A percentile compares a stretch with the other conserved stretches of the same genome.
Conservation (phyloP, 1,140 invertebrate species). For the Hirudo medicinalis region DNA sequence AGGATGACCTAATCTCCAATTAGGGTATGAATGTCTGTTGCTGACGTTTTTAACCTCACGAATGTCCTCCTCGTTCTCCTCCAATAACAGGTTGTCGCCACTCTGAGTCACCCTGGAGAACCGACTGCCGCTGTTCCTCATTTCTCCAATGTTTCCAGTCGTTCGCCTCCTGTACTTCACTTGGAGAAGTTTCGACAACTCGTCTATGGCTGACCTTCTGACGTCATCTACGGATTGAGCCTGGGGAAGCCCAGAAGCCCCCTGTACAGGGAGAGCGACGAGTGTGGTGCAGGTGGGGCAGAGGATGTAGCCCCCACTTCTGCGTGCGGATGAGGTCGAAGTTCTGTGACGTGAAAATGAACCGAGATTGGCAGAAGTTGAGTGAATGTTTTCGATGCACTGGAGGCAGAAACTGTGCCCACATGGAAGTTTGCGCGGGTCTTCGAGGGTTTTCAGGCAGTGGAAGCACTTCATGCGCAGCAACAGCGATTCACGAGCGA, state of each 20-base stretch:
- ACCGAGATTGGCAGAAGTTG: too few species aligned
- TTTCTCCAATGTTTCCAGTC: background rate
- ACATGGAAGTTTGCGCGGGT: background rate
- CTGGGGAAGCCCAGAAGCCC: background rate
- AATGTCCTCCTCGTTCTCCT: background rate
- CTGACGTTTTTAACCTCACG: background rate
- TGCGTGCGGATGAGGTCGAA: background rate
- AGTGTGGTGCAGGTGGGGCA: background rate
- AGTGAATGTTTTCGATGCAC: background rate
- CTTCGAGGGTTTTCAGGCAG: background rate
- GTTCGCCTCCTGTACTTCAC: background rate
- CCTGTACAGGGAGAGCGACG: background rate
- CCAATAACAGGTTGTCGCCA: background rate
- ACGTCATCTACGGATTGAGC: background rate
- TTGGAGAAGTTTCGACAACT: background rate
- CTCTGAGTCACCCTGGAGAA: background rate
- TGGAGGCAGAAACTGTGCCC: background rate
- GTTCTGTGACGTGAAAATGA: background rate
- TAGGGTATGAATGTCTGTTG: slow-evolving; percentile 4
- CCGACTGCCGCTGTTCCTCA: background rate
- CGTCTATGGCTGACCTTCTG: background rate
- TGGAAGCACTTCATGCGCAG: background rate
- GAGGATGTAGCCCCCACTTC: background rate
- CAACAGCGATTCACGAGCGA: too few species aligned
- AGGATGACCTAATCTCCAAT: too few species aligned